These are phyloP conservation scores for Nothocercus nigrocapillus DNA, from an alignment of 2,113 vertebrate genomes.

Conservation along the genomic window DNA sequence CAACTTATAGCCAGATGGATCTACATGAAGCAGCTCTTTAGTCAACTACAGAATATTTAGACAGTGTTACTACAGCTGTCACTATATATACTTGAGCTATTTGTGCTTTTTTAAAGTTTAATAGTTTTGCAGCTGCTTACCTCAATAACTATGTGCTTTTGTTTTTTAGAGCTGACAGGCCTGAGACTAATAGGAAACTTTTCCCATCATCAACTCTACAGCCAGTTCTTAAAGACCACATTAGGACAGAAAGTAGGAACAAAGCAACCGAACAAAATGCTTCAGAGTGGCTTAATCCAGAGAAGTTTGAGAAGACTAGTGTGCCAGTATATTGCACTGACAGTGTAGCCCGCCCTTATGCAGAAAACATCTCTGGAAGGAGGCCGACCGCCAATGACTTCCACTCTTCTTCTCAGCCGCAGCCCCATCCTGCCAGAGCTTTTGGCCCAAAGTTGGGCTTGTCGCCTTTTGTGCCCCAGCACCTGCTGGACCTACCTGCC, in stretches of 20 bases:
- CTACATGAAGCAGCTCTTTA: background rate
- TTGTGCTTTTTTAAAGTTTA: background rate
- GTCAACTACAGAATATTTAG: background rate
- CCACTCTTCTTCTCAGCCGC: background rate
- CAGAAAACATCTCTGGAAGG: conserved; percentile 24
- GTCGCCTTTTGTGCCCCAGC: conserved; percentile 1
- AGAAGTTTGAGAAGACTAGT: conserved; percentile 44
- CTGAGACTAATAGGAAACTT: conserved; percentile 54
- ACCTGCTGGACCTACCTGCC: background rate
- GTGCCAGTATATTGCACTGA: background rate
- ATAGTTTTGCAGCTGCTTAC: background rate
- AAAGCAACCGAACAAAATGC: background rate
- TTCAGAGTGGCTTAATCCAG: conserved; percentile 36
- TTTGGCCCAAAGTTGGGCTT: conserved; percentile 14
- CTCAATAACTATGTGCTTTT: background rate
- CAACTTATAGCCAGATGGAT: background rate
- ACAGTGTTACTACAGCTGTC: background rate
- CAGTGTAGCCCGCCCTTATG: background rate
- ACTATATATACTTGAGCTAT: background rate
- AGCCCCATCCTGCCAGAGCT: background rate
- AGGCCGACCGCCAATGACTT: background rate
- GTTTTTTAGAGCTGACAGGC: conserved; percentile 59
- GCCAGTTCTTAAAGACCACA: conserved; percentile 39
- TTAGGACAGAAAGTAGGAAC: conserved; percentile 50
- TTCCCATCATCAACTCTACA: conserved; percentile 43